Base-by-base conservation (phyloP, 2,888 invertebrate species). In the Caenorhabditis sp. region DNA sequence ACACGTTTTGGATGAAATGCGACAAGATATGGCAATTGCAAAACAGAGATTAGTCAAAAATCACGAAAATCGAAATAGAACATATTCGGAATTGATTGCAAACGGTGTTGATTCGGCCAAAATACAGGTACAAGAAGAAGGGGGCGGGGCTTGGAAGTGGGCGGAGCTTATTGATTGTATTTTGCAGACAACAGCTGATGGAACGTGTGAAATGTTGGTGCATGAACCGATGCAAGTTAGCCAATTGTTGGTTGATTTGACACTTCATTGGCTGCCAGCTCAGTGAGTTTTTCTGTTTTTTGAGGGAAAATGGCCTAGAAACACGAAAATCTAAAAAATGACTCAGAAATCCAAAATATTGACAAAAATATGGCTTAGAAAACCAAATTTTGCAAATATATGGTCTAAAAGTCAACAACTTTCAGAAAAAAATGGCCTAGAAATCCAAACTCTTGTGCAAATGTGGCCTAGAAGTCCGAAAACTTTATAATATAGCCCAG, bases 171-270 rank as follows among this genome's bases (percentile, higher is more conserved):
- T 43, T n/a, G n/a, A n/a, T n/a, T n/a, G n/a, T n/a, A n/a, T 10
- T 43, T 59, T 69, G 59, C 63, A 60, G 3, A 21, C 59, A n/a
- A 66, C 70, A 24, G 19, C 65, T 23, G 71, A 69, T 14, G 43
- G 66, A 17, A 62, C 57, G 5, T 54, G 27, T 0, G 73, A 74
- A 37, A 43, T 77, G 31, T 65, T 77, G 1, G 37, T 37, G 21
- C 54, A 26, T 58, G 70, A 77, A 23, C 63, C 69, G 8, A 60
- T 58, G 26, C 69, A 69, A 60, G 71, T 77, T 26, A 77, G 74
- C 26, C 66, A 72, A 50, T 37, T 75, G 1, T 58, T 77, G 1
- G 75, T 61, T 0, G 77, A 77, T 54, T 62, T 77, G 43, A 66
- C 65, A 19, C 19, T 75, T 27, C 62, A 55, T n/a, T 78, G 78